These are phyloP conservation scores for Orchesella flavescens DNA, from an alignment of 2,888 invertebrate species.

Conservation along the genomic window DNA sequence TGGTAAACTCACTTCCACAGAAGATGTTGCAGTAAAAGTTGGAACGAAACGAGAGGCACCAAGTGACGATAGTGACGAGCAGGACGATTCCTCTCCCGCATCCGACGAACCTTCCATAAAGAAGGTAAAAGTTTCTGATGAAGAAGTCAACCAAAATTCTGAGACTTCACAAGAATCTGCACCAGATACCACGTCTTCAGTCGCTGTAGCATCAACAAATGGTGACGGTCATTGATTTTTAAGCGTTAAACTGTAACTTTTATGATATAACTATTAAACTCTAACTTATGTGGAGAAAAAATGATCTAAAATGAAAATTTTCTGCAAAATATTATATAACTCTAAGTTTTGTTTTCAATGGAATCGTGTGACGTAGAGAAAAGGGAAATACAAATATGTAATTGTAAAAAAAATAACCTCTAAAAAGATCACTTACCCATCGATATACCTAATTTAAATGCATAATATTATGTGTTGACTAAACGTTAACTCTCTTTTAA, in stretches of 20 bases:
- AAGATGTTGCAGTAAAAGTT: slow-evolving; percentile 27
- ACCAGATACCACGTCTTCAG: slow-evolving; percentile 35
- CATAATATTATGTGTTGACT: slow-evolving; percentile 18
- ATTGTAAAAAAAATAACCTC: slow-evolving; percentile 1
- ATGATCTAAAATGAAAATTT: background rate
- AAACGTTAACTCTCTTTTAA: slow-evolving; percentile 3
- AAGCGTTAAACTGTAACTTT: slow-evolving; percentile 27
- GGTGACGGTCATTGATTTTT: slow-evolving; percentile 58
- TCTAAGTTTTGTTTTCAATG: slow-evolving; percentile 8
- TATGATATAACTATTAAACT: background rate
- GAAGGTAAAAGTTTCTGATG: slow-evolving; percentile 66
- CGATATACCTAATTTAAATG: slow-evolving; percentile 20
- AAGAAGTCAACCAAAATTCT: slow-evolving; percentile 27
- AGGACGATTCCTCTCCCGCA: slow-evolving; percentile 39
- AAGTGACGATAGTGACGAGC: slow-evolving; percentile 50
- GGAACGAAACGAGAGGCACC: slow-evolving; percentile 53
- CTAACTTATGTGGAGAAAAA: slow-evolving; percentile 2
- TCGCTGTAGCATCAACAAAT: slow-evolving; percentile 54
- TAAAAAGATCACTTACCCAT: slow-evolving; percentile 26
- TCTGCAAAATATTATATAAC: background rate
- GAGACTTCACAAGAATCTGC: slow-evolving; percentile 44
- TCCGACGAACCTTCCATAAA: slow-evolving; percentile 63
- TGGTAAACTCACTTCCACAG: slow-evolving; percentile 57
- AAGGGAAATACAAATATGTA: slow-evolving; percentile 2
- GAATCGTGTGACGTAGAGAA: slow-evolving; percentile 14